These are phyloP conservation scores for Chymomyza fuscimana DNA, from an alignment of 2,888 invertebrate species.

Conservation along the genomic window DNA sequence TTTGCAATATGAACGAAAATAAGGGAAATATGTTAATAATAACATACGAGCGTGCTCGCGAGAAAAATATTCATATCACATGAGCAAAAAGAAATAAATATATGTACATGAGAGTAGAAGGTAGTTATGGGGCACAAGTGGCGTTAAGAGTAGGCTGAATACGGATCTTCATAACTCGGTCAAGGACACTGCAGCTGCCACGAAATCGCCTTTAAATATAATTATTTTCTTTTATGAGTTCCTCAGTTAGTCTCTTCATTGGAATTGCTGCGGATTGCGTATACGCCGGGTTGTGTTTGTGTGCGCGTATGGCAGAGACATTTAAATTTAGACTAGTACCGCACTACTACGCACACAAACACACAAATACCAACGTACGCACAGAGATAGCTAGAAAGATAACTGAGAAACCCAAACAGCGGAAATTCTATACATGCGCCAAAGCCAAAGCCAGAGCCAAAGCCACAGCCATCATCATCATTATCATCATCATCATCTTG, in stretches of 20 bases:
- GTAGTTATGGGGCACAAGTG: not conserved
- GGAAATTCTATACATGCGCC: conserved; percentile 7
- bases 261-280: not conserved
- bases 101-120: not conserved
- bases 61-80: conserved; percentile 50
- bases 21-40: conserved; percentile 69
- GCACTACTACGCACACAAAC: not conserved
- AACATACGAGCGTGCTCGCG: conserved; percentile 44
- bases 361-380: conserved; percentile 1
- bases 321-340: conserved; percentile 61
- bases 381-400: conserved; percentile 21
- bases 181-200: conserved; percentile 75
- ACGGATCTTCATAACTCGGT: conserved; percentile 70
- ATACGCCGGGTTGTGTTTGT: conserved; percentile 13
- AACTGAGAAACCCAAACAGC: conserved; percentile 39
- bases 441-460: not conserved
- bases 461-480: conserved; percentile 12
- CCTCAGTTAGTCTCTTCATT: conserved; percentile 33
- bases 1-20: conserved; percentile 57
- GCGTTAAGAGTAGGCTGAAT: conserved; percentile 55
- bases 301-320: conserved; percentile 39
- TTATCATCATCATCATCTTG: conserved; percentile 34
- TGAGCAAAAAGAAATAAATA: conserved; percentile 1
- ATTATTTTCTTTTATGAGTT: conserved; percentile 74
- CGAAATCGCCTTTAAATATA: conserved; percentile 75